These are phyloP conservation scores for Penelope pileata DNA, from an alignment of 2,113 vertebrate species.

Conservation along the genomic window DNA sequence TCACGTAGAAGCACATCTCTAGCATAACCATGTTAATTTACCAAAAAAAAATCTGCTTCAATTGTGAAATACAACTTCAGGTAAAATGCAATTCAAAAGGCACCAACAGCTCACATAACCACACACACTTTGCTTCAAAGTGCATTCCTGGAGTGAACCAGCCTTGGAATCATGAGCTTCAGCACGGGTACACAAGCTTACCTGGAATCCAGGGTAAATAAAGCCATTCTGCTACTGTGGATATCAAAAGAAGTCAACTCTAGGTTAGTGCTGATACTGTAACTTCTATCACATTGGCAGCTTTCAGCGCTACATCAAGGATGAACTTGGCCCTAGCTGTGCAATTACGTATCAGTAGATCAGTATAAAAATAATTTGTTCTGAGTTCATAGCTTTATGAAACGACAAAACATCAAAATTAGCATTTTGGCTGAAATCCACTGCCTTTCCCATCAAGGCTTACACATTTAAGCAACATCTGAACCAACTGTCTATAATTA, in stretches of 20 bases:
- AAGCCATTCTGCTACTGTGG: neutral
- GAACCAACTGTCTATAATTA: constrained; percentile 69
- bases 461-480: constrained; percentile 68
- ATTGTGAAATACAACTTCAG: neutral
- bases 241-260: neutral
- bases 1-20: neutral
- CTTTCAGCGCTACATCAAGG: neutral
- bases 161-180: neutral
- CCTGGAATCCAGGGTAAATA: neutral
- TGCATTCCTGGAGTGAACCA: neutral
- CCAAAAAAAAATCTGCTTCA: neutral
- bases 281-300: neutral
- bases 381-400: constrained; percentile 54
- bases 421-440: constrained; percentile 75
- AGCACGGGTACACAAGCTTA: rapidly evolving
- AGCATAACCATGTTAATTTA: neutral
- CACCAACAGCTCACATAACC: neutral
- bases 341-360: neutral
- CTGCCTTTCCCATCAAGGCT: constrained; percentile 74
- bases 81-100: neutral
- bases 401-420: constrained; percentile 68
- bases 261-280: neutral
- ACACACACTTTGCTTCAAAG: neutral
- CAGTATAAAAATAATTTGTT: constrained; percentile 59
- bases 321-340: constrained; percentile 2